Base-by-base conservation (phyloP, 2,113 vertebrate species). In the Campylomormyrus tamandua region DNA sequence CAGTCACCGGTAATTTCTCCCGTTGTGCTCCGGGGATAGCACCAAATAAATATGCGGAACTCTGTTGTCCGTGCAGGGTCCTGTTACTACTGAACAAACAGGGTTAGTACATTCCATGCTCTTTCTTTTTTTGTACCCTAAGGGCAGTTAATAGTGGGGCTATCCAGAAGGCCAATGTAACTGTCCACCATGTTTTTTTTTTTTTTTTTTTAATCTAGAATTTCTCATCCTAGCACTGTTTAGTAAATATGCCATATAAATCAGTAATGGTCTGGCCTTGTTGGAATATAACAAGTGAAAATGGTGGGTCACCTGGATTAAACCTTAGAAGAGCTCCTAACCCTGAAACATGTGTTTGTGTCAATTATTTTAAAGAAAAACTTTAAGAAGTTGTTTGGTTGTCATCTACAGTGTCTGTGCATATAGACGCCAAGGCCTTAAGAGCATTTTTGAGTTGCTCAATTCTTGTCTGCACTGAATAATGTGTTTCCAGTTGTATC, bases 41-140 rank as follows among this genome's bases (percentile, higher is more conserved):
- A 53, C 85, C 15, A 35, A 52, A 50, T 53, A 56, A 87, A 35
- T 53, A 87, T n/a, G 24, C 13, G 0, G 85, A 87, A 53, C 48
- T 35, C 85, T 35, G 27, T 87, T 53, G 17, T 53, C 0, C 0
- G 27, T 6, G 83, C 35, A 24, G 19, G 19, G 11, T 50, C 5
- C n/a, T 87, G 48, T 56, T 35, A 53, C 49, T 53, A 53, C n/a
- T 35, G 27, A 87, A 53, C 4, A 52, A 53, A 87, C 24, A 17
- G 15, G 50, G n/a, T 52, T 53, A 56, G 15, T 13, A 19, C 19
- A 87, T 53, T 56, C 24, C 24, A 35, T 53, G 11, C 83, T 24
- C 24, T 46, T 84, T 83, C 80, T 8, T 87, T 87, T 87, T 87
- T 87, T 87, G 48, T 52, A 53, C 27, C 49, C 85, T 87, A 86